Evolutionary conservation across 2,797 vertebrate species (phyloP).

Genomic region (Sebastes dallii): DNA sequence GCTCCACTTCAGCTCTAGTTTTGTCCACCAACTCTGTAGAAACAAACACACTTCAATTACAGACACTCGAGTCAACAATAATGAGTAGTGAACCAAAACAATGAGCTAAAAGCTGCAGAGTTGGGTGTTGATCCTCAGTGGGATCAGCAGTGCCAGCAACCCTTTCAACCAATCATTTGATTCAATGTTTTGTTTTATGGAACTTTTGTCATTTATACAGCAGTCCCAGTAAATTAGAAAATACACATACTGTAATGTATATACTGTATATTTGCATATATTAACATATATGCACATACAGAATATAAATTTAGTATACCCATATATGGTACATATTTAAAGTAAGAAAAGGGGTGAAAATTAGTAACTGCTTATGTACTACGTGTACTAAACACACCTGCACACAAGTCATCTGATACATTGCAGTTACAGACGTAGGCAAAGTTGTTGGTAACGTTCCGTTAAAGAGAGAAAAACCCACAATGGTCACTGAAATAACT

Average conservation of each 20-base stretch:
- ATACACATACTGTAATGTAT: too few relatives aligned
- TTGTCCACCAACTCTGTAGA: background rate
- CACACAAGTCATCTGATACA: background rate
- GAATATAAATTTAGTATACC: fast-evolving
- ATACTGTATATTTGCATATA: background rate
- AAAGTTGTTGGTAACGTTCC: too few relatives aligned
- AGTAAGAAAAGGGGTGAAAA: background rate
- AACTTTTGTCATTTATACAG: background rate
- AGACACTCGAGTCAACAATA: background rate
- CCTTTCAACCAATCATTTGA: background rate
- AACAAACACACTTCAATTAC: background rate
- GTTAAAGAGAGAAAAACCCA: too few relatives aligned
- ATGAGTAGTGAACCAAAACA: background rate
- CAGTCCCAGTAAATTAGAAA: background rate
- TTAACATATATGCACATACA: fast-evolving
- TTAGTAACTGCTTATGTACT: background rate
- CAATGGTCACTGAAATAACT: too few relatives aligned
- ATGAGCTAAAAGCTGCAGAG: background rate
- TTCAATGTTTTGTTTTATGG: background rate
- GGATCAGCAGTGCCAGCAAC: background rate
- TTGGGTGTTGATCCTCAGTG: background rate
- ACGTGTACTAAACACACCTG: background rate
- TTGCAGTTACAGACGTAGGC: background rate
- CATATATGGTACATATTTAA: background rate
- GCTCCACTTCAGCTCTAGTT: background rate